These are phyloP conservation scores for Hirtodrosophila confusa DNA, from an alignment of 2,888 invertebrate species.

Conservation along the genomic window DNA sequence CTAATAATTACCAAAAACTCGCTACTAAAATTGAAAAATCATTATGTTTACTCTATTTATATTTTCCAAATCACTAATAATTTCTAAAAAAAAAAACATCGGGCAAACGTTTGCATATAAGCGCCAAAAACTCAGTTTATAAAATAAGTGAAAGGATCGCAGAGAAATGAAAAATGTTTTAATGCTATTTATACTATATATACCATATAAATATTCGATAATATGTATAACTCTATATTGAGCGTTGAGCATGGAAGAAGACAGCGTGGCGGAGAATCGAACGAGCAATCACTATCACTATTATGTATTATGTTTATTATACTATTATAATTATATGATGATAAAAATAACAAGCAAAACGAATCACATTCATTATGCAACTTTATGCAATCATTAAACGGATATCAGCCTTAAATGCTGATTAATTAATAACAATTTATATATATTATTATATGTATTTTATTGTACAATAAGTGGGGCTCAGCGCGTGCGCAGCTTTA, in stretches of 20 bases:
- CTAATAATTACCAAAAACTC: conserved; percentile 14
- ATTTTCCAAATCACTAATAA: conserved; percentile 1
- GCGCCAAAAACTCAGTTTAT: conserved; percentile 46
- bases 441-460: neutral
- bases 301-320: conserved; percentile 72
- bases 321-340: conserved; percentile 58
- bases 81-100: conserved; percentile 11
- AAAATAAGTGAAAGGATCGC: conserved; percentile 21
- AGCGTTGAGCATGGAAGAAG: conserved; percentile 17
- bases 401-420: conserved; percentile 16
- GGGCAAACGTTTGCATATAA: conserved; percentile 18
- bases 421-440: conserved; percentile 25
- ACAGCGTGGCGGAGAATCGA: conserved; percentile 11
- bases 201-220: conserved; percentile 52
- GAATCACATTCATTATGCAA: conserved; percentile 63
- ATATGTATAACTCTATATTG: conserved; percentile 51
- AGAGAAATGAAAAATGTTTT: conserved; percentile 36
- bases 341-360: conserved; percentile 51
- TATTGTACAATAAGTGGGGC: neutral
- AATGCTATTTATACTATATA: conserved; percentile 45
- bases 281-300: conserved; percentile 54
- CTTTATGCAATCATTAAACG: conserved; percentile 37
- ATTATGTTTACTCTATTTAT: conserved; percentile 7
- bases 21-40: conserved; percentile 1
- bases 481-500: conserved; percentile 41